Percentiles rank a stretch among this genome's conserved stretches.
phyloP scores from a whole-genome alignment of 2,888 invertebrate genomes.

The Cosmopolites sordidus region DNA sequence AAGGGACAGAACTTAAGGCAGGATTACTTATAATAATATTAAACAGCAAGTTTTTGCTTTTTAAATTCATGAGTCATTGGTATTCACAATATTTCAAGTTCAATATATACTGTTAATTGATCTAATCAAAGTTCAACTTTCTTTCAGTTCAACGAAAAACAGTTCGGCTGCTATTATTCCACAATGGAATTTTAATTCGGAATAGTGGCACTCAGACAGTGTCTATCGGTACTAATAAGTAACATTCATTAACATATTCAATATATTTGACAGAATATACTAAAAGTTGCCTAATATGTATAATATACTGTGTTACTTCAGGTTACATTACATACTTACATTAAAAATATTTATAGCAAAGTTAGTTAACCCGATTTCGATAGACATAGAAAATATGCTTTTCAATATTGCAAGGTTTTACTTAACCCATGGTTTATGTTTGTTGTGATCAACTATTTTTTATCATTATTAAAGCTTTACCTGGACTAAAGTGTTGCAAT shows the following conservation, averaged over 20 bases:
- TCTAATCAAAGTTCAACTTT: too few relatives aligned
- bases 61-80: too few relatives aligned
- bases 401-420: conserved; percentile 25
- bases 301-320: conserved; percentile 23
- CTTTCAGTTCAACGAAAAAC: too few relatives aligned
- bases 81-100: too few relatives aligned
- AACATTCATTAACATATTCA: conserved; percentile 22
- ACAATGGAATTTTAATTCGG: too few relatives aligned
- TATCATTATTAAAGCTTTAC: conserved; percentile 22
- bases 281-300: conserved; percentile 22
- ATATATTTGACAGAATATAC: conserved; percentile 12
- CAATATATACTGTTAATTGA: too few relatives aligned
- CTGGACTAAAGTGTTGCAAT: not conserved
- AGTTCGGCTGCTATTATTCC: too few relatives aligned
- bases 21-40: too few relatives aligned
- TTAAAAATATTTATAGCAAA: conserved; percentile 26
- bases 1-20: too few relatives aligned
- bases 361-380: conserved; percentile 25
- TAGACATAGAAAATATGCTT: conserved; percentile 23
- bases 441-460: conserved; percentile 2
- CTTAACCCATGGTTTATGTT: conserved; percentile 26
- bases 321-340: conserved; percentile 25
- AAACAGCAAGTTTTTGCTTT: too few relatives aligned
- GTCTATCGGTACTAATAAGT: conserved; percentile 4
- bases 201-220: too few relatives aligned